A percentile compares a stretch with the other conserved stretches of the same genome.
phyloP scores from a whole-genome alignment of 2,113 vertebrate species.

The Megatriorchis doriae region DNA sequence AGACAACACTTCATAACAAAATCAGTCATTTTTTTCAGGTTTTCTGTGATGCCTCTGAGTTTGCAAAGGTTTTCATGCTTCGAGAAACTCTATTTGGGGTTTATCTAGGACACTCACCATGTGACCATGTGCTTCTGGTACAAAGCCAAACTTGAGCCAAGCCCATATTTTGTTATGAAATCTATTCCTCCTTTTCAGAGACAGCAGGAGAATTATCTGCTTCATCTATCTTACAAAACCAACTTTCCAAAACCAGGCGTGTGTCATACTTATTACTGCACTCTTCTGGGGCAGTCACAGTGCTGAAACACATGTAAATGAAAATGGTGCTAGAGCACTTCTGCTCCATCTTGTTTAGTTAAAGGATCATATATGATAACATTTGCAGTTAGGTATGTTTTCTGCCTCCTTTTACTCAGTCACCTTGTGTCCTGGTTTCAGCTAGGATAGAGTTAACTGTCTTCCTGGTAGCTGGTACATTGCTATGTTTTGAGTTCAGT shows the following conservation, averaged over 20 bases:
- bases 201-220: background rate
- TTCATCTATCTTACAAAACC: background rate
- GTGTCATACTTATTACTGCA: background rate
- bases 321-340: background rate
- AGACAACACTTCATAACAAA: background rate
- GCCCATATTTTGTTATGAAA: background rate
- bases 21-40: background rate
- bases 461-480: too few relatives aligned
- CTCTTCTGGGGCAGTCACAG: background rate
- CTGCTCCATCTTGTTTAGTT: background rate
- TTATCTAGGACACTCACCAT: background rate
- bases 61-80: background rate
- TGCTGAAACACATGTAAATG: background rate
- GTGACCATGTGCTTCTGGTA: background rate
- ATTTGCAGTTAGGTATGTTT: background rate
- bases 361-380: background rate
- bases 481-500: too few relatives aligned
- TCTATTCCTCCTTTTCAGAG: background rate
- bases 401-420: background rate
- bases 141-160: background rate
- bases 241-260: background rate
- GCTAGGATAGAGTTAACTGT: too few relatives aligned
- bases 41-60: background rate
- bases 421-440: background rate
- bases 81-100: background rate